Evolutionary conservation across 2,797 vertebrate species (phyloP), one percentile per base, ranked within the genome.

Genomic region (Urosaurus nigricauda): DNA sequence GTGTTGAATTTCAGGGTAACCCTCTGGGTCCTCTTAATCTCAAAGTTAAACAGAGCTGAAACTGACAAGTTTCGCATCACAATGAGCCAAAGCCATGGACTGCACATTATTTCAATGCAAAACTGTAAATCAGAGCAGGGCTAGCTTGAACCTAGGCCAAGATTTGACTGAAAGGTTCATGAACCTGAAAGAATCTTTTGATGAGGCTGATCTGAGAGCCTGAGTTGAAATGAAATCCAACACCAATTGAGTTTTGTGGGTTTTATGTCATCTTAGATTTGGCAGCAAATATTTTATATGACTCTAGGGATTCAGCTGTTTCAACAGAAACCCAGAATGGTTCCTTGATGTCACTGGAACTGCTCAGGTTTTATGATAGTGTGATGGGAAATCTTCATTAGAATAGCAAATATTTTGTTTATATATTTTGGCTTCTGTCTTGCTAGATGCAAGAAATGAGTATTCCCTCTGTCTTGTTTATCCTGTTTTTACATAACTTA

Each of bases 111-210:
- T 95, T 95, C 92, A 92, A 91, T 83, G 77, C 88, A 93, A 93
- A 96, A 89, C 92, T 87, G 92, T 96, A 96, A 96, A 96, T 96
- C 94, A 96, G 88, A 89, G 86, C 75, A 79, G 84, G 83, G 85
- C 92, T 8, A 0, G 88, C 92, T 96, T 96, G 94, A 94, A 92
- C 93, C 8, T 73, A 81, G 92, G 93, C 95, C 95, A 94, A 92
- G 65, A 81, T 73, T 93, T 95, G 92, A 95, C 91, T 95, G 95
- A 96, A 94, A 95, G 93, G 95, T 95, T 96, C 95, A 94, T 74
- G 90, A 96, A 95, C 95, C 94, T 94, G 88, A 63, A 94, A 91
- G 94, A 95, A 95, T 95, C 95, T 93, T 94, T 95, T 92, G 93
- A 96, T 95, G 93, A 94, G 90, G 91, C 92, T 0, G 0, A 91